Evolutionary conservation across 1,140 invertebrate genomes (phyloP).

Genomic region (Melitaea cinxia): DNA sequence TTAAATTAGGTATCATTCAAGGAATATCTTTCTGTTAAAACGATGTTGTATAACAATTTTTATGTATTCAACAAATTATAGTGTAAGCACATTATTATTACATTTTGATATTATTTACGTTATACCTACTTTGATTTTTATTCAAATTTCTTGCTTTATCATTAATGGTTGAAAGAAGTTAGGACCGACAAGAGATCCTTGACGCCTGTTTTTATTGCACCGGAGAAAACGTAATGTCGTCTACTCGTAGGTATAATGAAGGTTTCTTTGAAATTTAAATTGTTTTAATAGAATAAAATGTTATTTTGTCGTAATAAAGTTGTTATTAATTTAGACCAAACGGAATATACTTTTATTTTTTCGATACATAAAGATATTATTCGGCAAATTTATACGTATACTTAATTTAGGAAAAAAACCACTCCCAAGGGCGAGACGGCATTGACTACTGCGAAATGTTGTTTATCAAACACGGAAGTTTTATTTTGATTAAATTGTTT

Average conservation of each 20-base stretch:
- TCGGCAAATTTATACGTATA: background rate
- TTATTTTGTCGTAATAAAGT: too few relatives aligned
- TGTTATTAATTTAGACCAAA: too few relatives aligned
- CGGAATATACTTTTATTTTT: too few relatives aligned
- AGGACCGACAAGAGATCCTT: background rate
- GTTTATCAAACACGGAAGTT: constrained; percentile 34
- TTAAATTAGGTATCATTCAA: too few relatives aligned
- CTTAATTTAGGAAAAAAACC: background rate
- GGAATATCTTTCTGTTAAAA: too few relatives aligned
- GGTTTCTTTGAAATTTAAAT: too few relatives aligned
- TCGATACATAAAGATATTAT: background rate
- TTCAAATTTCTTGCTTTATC: background rate
- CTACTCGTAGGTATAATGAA: too few relatives aligned
- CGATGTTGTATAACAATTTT: too few relatives aligned
- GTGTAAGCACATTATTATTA: background rate
- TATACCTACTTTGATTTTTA: background rate
- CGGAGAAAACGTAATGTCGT: too few relatives aligned
- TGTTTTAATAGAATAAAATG: too few relatives aligned
- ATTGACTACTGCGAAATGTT: constrained; percentile 20
- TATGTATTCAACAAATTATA: too few relatives aligned
- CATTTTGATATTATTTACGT: background rate
- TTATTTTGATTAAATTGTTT: constrained; percentile 36
- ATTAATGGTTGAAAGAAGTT: background rate
- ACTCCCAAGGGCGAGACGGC: constrained; percentile 17
- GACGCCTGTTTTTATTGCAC: background rate